These are phyloP conservation scores for Drosophila melanosoma DNA, from an alignment of 2,888 invertebrate genomes.

Conservation along the genomic window DNA sequence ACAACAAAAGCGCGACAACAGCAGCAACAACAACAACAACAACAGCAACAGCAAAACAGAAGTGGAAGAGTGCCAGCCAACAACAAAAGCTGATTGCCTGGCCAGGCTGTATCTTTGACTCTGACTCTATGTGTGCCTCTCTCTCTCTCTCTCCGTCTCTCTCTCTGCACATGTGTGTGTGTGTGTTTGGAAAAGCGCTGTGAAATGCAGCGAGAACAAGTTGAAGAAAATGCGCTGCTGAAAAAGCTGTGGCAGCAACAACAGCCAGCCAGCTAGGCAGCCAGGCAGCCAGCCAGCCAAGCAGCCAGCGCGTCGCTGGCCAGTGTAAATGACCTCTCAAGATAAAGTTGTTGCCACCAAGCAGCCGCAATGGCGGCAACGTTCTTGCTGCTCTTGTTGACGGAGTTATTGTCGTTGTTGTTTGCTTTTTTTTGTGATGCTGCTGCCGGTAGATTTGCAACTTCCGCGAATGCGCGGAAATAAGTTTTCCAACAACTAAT, in stretches of 20 bases:
- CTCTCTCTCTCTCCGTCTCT: conserved; percentile 14
- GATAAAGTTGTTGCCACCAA: conserved; percentile 78
- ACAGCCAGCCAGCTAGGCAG: conserved; percentile 1
- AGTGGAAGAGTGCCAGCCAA: conserved; percentile 47
- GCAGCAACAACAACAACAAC: conserved; percentile 13
- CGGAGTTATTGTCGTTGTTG: conserved; percentile 18
- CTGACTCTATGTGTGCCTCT: conserved; percentile 4
- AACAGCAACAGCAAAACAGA: conserved; percentile 5
- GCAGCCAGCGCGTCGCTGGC: conserved; percentile 38
- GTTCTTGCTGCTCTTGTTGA: conserved; percentile 20
- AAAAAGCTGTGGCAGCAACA: conserved; percentile 29
- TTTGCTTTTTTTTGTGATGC: conserved; percentile 6
- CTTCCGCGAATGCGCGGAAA: conserved; percentile 73
- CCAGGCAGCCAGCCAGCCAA: conserved; percentile 5
- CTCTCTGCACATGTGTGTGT: background rate
- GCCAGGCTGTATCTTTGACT: conserved; percentile 40
- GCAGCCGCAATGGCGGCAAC: conserved; percentile 59
- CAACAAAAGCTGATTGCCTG: conserved; percentile 70
- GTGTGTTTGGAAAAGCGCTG: conserved; percentile 56
- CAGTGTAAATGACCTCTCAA: conserved; percentile 82
- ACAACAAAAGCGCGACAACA: conserved; percentile 58
- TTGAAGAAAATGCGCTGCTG: conserved; percentile 52
- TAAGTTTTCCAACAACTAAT: conserved; percentile 35
- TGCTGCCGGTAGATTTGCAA: conserved; percentile 53
- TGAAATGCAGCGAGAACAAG: conserved; percentile 71